phyloP scores from a whole-genome alignment of 1,140 invertebrate species.

The Drosophila kanapiae region DNA sequence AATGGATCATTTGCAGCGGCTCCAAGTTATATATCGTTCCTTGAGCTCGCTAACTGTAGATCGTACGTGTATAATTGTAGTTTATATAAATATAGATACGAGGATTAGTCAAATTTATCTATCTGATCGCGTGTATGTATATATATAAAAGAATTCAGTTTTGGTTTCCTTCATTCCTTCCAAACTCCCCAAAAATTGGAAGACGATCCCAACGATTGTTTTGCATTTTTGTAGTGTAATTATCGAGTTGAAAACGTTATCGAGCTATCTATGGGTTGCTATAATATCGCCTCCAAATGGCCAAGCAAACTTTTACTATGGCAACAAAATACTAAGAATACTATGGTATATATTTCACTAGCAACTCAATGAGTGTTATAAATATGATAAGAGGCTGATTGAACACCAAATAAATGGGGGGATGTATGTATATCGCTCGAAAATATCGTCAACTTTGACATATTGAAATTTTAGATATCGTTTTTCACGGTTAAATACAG shows the following conservation, averaged over 20 bases:
- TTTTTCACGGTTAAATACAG: too few species aligned
- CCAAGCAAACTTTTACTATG: background rate
- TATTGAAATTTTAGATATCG: too few species aligned
- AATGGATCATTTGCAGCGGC: background rate
- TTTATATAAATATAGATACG: constrained; percentile 42
- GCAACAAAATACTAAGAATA: constrained; percentile 6
- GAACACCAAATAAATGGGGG: too few species aligned
- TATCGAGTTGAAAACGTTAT: background rate
- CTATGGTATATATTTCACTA: background rate
- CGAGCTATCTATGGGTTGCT: constrained; percentile 9
- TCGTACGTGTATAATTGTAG: constrained; percentile 47
- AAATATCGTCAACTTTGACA: too few species aligned
- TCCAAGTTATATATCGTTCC: background rate
- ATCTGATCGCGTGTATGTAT: background rate
- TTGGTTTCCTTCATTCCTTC: constrained; percentile 12
- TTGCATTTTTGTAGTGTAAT: constrained; percentile 45
- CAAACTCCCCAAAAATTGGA: constrained; percentile 34
- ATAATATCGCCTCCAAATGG: constrained; percentile 1
- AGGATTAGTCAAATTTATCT: constrained; percentile 39
- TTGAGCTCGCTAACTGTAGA: background rate
- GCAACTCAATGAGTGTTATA: background rate
- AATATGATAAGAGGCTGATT: background rate
- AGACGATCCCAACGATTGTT: constrained; percentile 71
- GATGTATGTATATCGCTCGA: too few species aligned
- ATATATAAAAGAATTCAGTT: constrained; percentile 38